Base-by-base conservation (phyloP, 2,113 vertebrate genomes). In the Panthera tigris region DNA sequence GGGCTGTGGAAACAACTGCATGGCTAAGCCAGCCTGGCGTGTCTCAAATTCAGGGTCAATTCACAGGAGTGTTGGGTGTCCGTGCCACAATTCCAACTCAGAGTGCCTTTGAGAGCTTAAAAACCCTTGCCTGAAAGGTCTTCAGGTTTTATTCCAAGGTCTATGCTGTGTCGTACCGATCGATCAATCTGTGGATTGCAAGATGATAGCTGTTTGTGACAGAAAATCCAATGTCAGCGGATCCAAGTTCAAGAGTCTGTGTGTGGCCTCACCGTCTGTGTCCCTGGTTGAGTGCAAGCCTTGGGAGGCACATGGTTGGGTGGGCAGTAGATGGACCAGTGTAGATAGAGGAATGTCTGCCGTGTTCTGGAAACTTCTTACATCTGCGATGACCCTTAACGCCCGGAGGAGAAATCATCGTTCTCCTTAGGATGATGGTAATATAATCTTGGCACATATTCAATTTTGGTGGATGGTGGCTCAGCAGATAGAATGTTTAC, bases 201-300 rank as follows among this genome's bases (percentile, higher is more conserved):
- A 5, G 41, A 31, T 4, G 25, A 89, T 1, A 3, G 86, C 11
- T 33, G 7, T 48, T 55, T 27, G 4, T 1, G 39, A 41, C 55
- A 82, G 41, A 8, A 2, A 11, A 1, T 0, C 66, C 74, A 29
- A 0, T 3, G 18, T 31, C 3, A 0, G 36, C 0, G 7, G 57
- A 21, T 39, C 52, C 5, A 25, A 15, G 73, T 12, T 12, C 36
- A 3, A 2, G 16, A 7, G 21, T n/a, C 39, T 19, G 9, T 27
- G 50, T 19, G 9, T 27, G 50, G 29, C 27, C n/a, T 74, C 36
- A 27, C 7, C 0, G 3, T 29, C 66, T 3, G 31, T 1, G 27
- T 14, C 63, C 41, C 12, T 2, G 50, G 61, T 29, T 55, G 33
- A 5, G n/a, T 12, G 74, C 11, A 19, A 69, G 89, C 4, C 50